Evolutionary conservation across 2,113 vertebrate species (phyloP).

Genomic region (Todiramphus saurophagus): DNA sequence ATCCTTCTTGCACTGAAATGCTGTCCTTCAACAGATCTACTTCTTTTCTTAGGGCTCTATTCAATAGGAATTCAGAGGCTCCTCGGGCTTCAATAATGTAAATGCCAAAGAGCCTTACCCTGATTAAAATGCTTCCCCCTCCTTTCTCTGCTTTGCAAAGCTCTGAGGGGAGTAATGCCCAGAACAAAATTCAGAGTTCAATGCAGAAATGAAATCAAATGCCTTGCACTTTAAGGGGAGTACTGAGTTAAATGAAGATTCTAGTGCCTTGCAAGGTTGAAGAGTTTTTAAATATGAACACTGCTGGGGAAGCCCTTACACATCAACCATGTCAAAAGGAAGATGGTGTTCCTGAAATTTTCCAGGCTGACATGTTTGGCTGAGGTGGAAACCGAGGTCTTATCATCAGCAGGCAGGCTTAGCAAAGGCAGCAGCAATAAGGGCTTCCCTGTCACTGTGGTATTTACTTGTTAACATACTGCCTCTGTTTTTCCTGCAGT

Average conservation of each 20-base stretch:
- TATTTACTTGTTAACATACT: not conserved
- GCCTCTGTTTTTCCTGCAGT: not conserved
- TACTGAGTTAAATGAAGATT: not conserved
- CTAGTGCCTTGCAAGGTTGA: not conserved
- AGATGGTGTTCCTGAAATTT: not conserved
- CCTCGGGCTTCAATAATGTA: slow-evolving; percentile 47
- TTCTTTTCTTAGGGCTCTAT: slow-evolving; percentile 68
- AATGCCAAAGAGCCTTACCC: slow-evolving; percentile 45
- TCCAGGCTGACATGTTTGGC: not conserved
- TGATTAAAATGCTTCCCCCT: slow-evolving; percentile 40
- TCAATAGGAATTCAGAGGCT: slow-evolving; percentile 59
- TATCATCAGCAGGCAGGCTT: not conserved
- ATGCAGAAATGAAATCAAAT: not conserved
- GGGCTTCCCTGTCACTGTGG: not conserved
- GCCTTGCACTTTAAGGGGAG: not conserved
- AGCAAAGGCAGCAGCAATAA: not conserved
- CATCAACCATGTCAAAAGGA: not conserved
- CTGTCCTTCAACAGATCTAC: slow-evolving; percentile 46
- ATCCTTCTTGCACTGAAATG: slow-evolving; percentile 51
- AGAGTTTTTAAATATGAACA: not conserved
- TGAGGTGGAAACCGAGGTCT: not conserved
- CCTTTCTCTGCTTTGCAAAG: not conserved
- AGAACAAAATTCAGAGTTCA: not conserved
- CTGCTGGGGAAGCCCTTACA: not conserved
- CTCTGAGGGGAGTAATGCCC: not conserved